Evolutionary conservation across 2,113 vertebrate species (phyloP).

Genomic region (Dendrocopos noguchii): DNA sequence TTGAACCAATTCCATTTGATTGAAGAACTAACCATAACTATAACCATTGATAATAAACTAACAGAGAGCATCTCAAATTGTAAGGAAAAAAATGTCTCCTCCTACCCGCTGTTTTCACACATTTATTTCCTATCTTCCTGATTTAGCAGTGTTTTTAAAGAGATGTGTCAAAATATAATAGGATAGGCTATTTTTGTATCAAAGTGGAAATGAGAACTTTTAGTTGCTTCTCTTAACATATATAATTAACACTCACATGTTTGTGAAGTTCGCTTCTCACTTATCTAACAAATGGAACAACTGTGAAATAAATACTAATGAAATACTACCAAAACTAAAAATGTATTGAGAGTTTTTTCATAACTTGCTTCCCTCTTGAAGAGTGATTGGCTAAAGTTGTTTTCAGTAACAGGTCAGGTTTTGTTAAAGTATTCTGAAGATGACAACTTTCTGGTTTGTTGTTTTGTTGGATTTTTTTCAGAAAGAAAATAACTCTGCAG

Average conservation of each 20-base stretch:
- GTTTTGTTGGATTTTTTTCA: neutral
- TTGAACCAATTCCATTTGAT: neutral
- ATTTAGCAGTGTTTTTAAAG: conserved; percentile 4
- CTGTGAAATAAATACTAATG: conserved; percentile 54
- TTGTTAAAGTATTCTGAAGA: neutral
- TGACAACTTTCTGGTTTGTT: neutral
- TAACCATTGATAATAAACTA: neutral
- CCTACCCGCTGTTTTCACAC: neutral
- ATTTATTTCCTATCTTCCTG: neutral
- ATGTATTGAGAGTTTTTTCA: neutral
- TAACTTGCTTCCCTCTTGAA: neutral
- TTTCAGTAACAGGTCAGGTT: neutral
- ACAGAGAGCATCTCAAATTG: neutral
- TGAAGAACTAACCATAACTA: neutral
- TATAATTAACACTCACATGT: conserved; percentile 16
- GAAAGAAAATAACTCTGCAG: neutral
- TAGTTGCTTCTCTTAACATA: conserved; percentile 18
- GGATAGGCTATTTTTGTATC: conserved; percentile 13
- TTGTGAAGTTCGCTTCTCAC: conserved; percentile 1
- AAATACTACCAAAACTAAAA: conserved; percentile 13
- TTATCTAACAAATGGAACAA: conserved; percentile 16
- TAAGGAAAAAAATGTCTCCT: neutral
- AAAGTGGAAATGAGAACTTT: conserved; percentile 44
- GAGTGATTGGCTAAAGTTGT: neutral
- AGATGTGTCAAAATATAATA: conserved; percentile 24